Evolutionary conservation across 2,113 vertebrate species (phyloP), one percentile per base, ranked within the genome.

Genomic region (Cepphus grylle): DNA sequence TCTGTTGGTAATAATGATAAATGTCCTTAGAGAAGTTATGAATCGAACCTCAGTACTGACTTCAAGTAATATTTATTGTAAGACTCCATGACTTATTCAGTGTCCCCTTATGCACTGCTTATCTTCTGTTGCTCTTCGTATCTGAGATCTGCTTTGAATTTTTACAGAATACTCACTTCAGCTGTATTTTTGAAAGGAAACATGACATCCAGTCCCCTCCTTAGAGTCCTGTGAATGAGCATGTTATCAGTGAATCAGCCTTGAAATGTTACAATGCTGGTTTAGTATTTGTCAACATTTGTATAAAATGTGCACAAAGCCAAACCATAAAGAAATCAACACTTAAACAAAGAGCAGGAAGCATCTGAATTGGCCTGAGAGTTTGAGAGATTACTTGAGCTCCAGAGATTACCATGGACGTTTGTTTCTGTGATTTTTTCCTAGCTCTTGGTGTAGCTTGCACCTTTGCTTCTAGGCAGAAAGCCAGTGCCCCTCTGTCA

Each of bases 1-100:
- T 94, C 81, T 94, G 86, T 79, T 84, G 90, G 85, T 97, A 92
- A 95, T 95, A 89, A 81, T 91, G 92, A 97, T 96, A 40, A 96
- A 93, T 81, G 72, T 82, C 78, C 71, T 70, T 56, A 85, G 93
- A 95, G 84, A 85, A 45, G 66, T 93, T 95, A 85, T 79, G 93
- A 95, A 95, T 97, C 7, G 82, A 93, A 94, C 85, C 76, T 86
- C 79, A 32, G 66, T 53, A 72, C 71, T 65, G 85, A 79, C 81
- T 94, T 93, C 82, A 85, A 81, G 52, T 74, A 82, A 72, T 81
- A 86, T 93, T 94, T 95, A 94, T 67, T 93, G 52, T 40, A 78
- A 55, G 72, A 81, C 70, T 96, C 72, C 55, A 7, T 85, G 81
- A 91, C 86, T 94, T 95, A 36, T 76, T 95, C 88, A 22, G 32